Percentiles rank a stretch among this genome's conserved stretches.
Conservation (phyloP, 2,888 invertebrate genomes). For the Eupithecia dodoneata region DNA sequence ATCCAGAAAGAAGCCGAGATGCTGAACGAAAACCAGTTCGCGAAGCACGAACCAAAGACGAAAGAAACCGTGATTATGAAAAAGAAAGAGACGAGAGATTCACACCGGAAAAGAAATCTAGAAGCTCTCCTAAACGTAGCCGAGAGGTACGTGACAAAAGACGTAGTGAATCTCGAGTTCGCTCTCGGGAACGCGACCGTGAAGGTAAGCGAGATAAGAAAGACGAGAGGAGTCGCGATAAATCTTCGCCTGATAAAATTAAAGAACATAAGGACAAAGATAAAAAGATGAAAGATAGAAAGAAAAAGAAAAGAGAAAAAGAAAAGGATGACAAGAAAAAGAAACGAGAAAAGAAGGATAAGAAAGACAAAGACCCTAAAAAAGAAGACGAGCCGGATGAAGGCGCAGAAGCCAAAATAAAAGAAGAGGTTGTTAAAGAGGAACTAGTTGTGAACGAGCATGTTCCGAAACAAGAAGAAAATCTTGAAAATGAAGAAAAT, state of each 20-base stretch:
- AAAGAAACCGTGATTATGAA: conserved; percentile 71
- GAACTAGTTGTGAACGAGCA: conserved; percentile 25
- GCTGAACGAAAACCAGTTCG: conserved; percentile 56
- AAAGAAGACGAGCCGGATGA: conserved; percentile 56
- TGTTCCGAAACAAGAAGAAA: conserved; percentile 42
- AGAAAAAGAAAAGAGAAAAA: conserved; percentile 83
- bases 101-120: conserved; percentile 73
- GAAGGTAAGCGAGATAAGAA: conserved; percentile 83
- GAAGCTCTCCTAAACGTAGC: conserved; percentile 70
- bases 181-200: conserved; percentile 81
- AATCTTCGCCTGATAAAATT: conserved; percentile 74
- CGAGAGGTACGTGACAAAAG: conserved; percentile 73
- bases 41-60: conserved; percentile 49
- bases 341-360: conserved; percentile 81
- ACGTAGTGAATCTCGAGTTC: conserved; percentile 76
- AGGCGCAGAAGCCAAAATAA: conserved; percentile 44
- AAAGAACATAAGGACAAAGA: conserved; percentile 85
- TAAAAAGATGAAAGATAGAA: conserved; percentile 79
- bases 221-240: conserved; percentile 74
- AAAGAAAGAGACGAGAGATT: conserved; percentile 75
- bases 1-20: conserved; percentile 64
- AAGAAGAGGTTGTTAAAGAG: conserved; percentile 41
- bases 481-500: conserved; percentile 42
- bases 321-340: conserved; percentile 76
- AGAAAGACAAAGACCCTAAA: conserved; percentile 78